Evolutionary conservation across 2,113 vertebrate genomes (phyloP).

Genomic region (Enhydra lutris): DNA sequence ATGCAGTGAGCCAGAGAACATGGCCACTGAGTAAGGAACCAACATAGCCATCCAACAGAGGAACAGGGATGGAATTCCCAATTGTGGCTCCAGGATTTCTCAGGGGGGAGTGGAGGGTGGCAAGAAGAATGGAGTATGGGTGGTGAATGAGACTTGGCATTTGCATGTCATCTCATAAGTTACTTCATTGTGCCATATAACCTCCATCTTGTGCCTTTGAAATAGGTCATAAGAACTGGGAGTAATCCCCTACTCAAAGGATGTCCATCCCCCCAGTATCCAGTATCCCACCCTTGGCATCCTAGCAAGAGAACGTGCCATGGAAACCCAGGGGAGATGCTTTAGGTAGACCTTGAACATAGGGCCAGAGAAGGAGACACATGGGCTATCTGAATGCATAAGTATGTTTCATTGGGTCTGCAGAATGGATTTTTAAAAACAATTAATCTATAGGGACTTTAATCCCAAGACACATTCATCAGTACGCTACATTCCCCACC

Average conservation of each 20-base stretch:
- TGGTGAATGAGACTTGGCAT: too few species aligned
- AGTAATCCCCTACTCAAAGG: neutral
- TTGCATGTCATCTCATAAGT: neutral
- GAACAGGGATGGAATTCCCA: neutral
- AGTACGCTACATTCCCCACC: rapidly evolving
- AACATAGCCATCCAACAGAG: neutral
- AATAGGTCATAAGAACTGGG: rapidly evolving
- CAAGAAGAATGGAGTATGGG: neutral
- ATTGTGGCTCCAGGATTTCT: too few species aligned
- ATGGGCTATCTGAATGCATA: neutral
- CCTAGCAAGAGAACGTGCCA: rapidly evolving
- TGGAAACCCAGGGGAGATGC: neutral
- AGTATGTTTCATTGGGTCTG: neutral
- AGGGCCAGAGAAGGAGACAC: neutral
- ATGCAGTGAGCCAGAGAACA: neutral
- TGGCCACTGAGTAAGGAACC: too few species aligned
- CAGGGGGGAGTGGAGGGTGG: rapidly evolving
- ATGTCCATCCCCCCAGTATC: too few species aligned
- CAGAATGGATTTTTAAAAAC: too few species aligned
- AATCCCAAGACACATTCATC: neutral
- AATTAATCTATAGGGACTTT: neutral
- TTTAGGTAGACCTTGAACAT: neutral
- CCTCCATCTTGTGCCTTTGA: neutral
- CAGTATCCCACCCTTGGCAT: rapidly evolving
- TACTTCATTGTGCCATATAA: neutral